These are phyloP conservation scores for Alaudala cheleensis DNA, from an alignment of 2,113 vertebrate species.

Conservation along the genomic window DNA sequence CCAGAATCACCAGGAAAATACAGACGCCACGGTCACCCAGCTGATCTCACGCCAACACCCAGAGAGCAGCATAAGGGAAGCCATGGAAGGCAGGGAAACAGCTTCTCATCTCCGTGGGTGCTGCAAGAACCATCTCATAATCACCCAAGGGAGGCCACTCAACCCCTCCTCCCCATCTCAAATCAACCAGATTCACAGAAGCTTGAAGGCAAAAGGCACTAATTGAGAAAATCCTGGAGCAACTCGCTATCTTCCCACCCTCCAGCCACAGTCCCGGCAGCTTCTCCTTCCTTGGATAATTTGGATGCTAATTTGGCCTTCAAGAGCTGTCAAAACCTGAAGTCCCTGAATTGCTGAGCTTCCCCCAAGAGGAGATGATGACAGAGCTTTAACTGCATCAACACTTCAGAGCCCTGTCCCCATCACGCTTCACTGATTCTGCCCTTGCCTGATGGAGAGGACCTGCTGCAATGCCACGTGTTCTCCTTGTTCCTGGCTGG, in stretches of 20 bases:
- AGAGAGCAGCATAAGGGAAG: neutral
- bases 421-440: neutral
- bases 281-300: neutral
- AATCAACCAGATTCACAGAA: neutral
- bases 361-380: neutral
- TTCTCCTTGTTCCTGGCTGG: neutral
- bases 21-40: neutral
- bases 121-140: neutral
- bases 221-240: neutral
- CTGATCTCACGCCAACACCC: neutral
- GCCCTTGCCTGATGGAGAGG: neutral
- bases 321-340: neutral
- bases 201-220: neutral
- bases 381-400: neutral
- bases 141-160: neutral
- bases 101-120: neutral
- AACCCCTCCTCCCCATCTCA: neutral
- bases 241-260: neutral
- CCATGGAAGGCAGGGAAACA: neutral
- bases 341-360: neutral
- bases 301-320: neutral
- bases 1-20: neutral
- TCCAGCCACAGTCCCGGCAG: neutral
- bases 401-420: neutral
- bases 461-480: neutral